Evolutionary conservation across 2,113 vertebrate genomes (phyloP).

Genomic region (Mionectes macconnelli): DNA sequence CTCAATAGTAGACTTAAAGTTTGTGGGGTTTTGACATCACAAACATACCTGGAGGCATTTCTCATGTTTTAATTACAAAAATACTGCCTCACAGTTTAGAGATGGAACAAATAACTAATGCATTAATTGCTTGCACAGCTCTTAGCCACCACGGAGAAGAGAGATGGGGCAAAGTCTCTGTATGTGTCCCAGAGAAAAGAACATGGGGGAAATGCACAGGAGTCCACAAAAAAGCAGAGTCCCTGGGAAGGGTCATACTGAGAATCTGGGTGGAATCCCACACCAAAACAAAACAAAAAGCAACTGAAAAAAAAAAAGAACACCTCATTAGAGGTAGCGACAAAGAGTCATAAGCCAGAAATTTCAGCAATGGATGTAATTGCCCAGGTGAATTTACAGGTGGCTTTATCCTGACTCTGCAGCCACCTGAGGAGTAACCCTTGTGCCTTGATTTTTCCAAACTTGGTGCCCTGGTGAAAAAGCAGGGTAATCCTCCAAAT

Average conservation of each 20-base stretch:
- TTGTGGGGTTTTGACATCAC: background rate
- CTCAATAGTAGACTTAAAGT: background rate
- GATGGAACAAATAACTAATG: background rate
- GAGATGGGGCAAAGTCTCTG: fast-evolving
- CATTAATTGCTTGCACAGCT: background rate
- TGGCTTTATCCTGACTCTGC: background rate
- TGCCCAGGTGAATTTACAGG: background rate
- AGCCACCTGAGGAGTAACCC: background rate
- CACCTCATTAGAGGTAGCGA: background rate
- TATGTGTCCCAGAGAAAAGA: fast-evolving
- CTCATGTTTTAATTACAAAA: background rate
- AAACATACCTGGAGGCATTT: background rate
- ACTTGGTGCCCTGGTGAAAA: background rate
- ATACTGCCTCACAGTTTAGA: background rate
- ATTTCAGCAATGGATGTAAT: background rate
- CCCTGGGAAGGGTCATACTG: background rate
- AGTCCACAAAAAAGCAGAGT: fast-evolving
- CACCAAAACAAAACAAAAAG: background rate
- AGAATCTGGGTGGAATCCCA: background rate
- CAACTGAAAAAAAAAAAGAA: background rate
- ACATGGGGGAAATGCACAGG: fast-evolving
- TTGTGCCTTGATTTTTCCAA: background rate
- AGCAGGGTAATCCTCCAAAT: background rate
- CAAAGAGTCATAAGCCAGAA: background rate
- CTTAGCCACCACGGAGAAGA: background rate